Evolutionary conservation across 2,797 vertebrate genomes (phyloP).

Genomic region (Coreius guichenoti): DNA sequence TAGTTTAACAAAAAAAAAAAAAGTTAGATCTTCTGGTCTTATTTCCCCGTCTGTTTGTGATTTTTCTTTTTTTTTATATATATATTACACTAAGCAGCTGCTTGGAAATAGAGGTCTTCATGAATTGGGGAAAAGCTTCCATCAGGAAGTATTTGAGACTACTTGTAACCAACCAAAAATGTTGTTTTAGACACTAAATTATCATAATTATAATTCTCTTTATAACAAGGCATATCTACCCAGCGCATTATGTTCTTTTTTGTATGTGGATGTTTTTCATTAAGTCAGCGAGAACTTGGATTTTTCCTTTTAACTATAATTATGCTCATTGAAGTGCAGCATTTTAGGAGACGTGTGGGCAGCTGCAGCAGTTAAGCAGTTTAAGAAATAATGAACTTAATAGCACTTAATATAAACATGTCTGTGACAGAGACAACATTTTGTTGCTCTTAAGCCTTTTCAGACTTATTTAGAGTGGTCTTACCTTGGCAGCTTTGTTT

Average conservation of each 20-base stretch:
- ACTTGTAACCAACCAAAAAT: not conserved
- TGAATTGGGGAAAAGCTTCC: not conserved
- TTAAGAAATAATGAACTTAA: slow-evolving; percentile 65
- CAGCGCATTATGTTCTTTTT: not conserved
- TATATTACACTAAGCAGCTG: slow-evolving; percentile 5
- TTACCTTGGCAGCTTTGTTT: slow-evolving; percentile 39
- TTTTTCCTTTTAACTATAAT: slow-evolving; percentile 65
- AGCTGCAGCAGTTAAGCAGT: slow-evolving; percentile 47
- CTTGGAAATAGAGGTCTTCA: not conserved
- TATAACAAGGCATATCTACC: not conserved
- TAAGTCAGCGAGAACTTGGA: not conserved
- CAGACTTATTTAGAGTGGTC: slow-evolving; percentile 4
- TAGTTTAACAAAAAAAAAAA: not conserved
- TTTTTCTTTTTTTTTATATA: too few species aligned
- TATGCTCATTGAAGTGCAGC: slow-evolving; percentile 62
- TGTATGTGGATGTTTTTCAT: slow-evolving; percentile 27
- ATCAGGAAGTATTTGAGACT: not conserved
- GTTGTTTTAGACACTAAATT: not conserved
- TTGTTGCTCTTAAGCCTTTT: slow-evolving; percentile 19
- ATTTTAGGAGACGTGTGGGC: slow-evolving; percentile 49
- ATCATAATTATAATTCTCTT: not conserved
- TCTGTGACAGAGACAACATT: slow-evolving; percentile 7
- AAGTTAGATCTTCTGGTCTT: not conserved
- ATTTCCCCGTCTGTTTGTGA: not conserved
- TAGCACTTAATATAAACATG: slow-evolving; percentile 68